Percentiles rank a stretch among this genome's conserved stretches.
Evolutionary conservation across 1,140 invertebrate genomes (phyloP).

Genomic region (Brachionus asplanchnoidis): DNA sequence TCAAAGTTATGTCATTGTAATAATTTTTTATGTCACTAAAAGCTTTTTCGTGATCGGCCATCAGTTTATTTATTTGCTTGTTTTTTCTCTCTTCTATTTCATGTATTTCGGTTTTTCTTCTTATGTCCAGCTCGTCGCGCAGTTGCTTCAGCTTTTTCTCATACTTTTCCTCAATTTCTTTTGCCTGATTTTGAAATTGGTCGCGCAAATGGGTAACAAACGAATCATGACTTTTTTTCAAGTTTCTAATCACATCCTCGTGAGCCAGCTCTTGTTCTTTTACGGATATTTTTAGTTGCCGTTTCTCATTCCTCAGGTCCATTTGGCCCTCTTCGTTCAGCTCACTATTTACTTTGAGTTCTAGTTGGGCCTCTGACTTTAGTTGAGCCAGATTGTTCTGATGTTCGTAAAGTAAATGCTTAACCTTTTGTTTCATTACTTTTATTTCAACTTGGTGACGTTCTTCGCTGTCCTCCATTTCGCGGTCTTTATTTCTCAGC

Average conservation of each 20-base stretch:
- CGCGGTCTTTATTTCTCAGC: conserved; percentile 71
- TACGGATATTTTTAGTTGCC: conserved; percentile 64
- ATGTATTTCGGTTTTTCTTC: conserved; percentile 65
- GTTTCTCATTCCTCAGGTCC: conserved; percentile 73
- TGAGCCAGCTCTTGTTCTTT: conserved; percentile 66
- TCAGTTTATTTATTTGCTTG: conserved; percentile 72
- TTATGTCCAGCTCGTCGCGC: conserved; percentile 68
- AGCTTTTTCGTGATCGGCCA: conserved; percentile 74
- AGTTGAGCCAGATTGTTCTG: conserved; percentile 73
- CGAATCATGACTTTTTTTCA: conserved; percentile 59
- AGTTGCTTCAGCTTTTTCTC: conserved; percentile 71
- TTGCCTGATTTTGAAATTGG: conserved; percentile 69
- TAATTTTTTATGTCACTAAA: conserved; percentile 84
- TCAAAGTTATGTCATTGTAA: conserved; percentile 85
- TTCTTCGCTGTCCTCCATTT: conserved; percentile 77
- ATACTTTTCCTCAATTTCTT: conserved; percentile 73
- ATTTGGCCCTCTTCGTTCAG: conserved; percentile 69
- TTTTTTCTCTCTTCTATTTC: conserved; percentile 86
- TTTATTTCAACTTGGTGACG: conserved; percentile 79
- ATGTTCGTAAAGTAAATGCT: conserved; percentile 83
- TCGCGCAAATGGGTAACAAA: conserved; percentile 65
- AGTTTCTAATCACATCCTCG: neutral
- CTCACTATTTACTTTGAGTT: conserved; percentile 69
- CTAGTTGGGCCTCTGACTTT: conserved; percentile 70
- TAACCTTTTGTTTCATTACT: conserved; percentile 77